These are phyloP conservation scores for Folsomia manolachei DNA, from an alignment of 2,888 invertebrate genomes.

Conservation along the genomic window DNA sequence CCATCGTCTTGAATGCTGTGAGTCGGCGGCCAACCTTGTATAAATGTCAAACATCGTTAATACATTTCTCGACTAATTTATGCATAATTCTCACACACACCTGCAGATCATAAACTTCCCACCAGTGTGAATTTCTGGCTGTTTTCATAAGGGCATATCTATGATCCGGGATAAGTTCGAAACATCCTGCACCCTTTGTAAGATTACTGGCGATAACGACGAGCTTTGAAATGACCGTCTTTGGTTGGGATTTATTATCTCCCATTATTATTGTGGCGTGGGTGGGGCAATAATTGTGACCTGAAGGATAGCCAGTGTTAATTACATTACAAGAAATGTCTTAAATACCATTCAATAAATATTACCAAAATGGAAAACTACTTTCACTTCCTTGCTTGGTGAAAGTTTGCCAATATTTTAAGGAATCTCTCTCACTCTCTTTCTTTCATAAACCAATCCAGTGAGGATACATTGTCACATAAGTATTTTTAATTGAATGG, in stretches of 20 bases:
- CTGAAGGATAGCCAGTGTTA: not conserved
- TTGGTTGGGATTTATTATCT: not conserved
- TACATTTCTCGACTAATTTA: no score
- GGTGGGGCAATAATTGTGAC: not conserved
- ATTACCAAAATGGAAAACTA: no score
- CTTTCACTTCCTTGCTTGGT: no score
- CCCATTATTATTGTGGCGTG: not conserved
- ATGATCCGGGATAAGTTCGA: not conserved
- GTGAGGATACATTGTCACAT: no score
- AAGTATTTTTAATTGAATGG: no score
- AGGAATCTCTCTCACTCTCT: no score
- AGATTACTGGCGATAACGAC: not conserved
- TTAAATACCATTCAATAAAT: not conserved
- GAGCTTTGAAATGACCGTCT: not conserved
- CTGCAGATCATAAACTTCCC: not conserved
- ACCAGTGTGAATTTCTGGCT: not conserved
- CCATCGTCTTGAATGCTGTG: not conserved
- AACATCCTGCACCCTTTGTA: not conserved
- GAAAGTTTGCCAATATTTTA: no score
- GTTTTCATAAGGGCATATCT: slow-evolving; percentile 3
- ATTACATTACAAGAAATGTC: not conserved
- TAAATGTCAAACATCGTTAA: no score
- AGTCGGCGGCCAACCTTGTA: not conserved
- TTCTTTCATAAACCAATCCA: no score
- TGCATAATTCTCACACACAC: no score